Percentiles rank a stretch among this genome's conserved stretches.
These are phyloP conservation scores for Tetranychus truncatus DNA, from an alignment of 2,888 invertebrate genomes.

Conservation along the genomic window DNA sequence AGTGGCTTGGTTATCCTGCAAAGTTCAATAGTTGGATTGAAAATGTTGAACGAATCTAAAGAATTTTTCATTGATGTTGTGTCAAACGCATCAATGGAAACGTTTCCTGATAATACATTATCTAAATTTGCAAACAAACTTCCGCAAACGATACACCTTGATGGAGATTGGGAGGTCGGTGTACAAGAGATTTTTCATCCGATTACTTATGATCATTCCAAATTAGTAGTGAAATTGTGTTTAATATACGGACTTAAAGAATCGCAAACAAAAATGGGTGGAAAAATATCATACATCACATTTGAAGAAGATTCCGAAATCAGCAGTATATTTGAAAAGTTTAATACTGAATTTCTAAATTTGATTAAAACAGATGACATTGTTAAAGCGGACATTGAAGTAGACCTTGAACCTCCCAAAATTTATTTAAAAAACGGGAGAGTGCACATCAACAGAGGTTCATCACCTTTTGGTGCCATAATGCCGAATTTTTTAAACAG, in stretches of 20 bases:
- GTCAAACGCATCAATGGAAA: not conserved
- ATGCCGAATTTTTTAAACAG: not conserved
- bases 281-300: not conserved
- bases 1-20: not conserved
- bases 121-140: not conserved
- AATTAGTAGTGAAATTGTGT: not conserved
- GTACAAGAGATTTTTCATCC: not conserved
- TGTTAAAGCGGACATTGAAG: too few species aligned
- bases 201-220: not conserved
- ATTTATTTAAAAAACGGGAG: not conserved
- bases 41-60: not conserved
- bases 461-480: not conserved
- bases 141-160: not conserved
- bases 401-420: not conserved
- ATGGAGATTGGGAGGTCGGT: not conserved
- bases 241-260: not conserved
- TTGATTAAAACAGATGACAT: not conserved
- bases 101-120: not conserved
- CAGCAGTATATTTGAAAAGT: not conserved
- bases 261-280: not conserved
- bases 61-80: conserved; percentile 3
- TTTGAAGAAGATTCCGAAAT: not conserved
- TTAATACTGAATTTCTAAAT: not conserved
- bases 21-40: conserved; percentile 5
- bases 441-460: not conserved